Conservation (phyloP, 2,113 vertebrate species). For the Acrocephalus arundinaceus region DNA sequence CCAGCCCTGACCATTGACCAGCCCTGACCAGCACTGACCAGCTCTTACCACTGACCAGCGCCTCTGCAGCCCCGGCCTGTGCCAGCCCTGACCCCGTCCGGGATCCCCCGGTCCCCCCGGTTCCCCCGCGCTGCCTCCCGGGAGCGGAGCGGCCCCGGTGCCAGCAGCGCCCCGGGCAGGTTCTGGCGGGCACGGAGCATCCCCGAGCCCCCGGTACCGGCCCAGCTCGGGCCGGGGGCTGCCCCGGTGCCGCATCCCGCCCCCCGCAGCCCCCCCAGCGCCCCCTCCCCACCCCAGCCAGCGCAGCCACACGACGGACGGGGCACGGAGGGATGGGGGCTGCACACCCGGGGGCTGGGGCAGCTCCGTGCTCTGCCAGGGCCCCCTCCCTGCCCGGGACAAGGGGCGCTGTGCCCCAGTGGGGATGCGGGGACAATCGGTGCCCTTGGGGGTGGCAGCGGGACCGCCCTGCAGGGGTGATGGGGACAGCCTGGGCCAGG, state of each 20-base stretch:
- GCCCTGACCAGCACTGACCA: no score
- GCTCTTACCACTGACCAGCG: no score
- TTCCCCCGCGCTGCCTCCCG: no score
- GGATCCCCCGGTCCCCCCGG: no score
- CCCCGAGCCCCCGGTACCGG: no score
- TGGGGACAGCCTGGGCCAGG: neutral
- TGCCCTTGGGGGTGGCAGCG: neutral
- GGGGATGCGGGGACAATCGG: neutral
- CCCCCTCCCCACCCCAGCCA: neutral
- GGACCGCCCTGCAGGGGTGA: neutral
- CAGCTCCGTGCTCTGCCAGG: neutral
- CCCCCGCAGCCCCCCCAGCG: neutral
- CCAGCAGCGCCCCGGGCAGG: neutral
- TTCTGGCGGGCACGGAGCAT: neutral
- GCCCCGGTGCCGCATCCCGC: no score
- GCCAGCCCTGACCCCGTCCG: neutral
- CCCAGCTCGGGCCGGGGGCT: no score
- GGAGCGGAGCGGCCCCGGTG: neutral
- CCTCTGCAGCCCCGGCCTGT: neutral
- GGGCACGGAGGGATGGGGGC: neutral
- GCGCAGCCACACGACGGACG: neutral
- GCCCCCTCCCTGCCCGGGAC: neutral
- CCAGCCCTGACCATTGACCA: no score
- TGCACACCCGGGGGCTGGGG: neutral
- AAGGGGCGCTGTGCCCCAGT: neutral